phyloP scores from a whole-genome alignment of 2,113 vertebrate genomes.

The Chelonoidis abingdonii region DNA sequence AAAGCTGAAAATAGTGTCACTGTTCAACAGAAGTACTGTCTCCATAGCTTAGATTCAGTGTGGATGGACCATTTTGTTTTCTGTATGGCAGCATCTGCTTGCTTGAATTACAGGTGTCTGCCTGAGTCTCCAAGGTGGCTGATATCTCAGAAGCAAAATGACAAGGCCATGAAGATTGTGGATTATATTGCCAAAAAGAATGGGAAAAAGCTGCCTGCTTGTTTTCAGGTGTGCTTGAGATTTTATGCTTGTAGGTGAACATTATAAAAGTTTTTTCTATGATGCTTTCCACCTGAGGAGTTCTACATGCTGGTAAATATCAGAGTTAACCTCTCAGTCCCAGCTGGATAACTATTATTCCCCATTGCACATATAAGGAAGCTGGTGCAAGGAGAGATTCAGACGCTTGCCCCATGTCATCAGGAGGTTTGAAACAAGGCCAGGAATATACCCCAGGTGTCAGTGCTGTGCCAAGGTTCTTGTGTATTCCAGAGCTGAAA shows the following conservation, averaged over 20 bases:
- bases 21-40: background rate
- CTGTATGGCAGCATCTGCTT: background rate
- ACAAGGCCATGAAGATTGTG: slow-evolving; percentile 77
- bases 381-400: background rate
- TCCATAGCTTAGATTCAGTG: rapidly evolving
- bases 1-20: rapidly evolving
- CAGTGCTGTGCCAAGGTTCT: background rate
- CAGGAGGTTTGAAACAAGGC: background rate
- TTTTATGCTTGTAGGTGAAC: background rate
- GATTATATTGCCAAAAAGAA: slow-evolving; percentile 80
- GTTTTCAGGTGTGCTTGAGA: slow-evolving; percentile 73
- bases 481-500: background rate
- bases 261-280: background rate
- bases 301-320: background rate
- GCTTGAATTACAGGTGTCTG: slow-evolving; percentile 63
- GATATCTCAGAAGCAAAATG: slow-evolving; percentile 79
- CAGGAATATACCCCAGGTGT: background rate
- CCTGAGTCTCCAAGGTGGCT: slow-evolving; percentile 86
- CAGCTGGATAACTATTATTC: background rate
- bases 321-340: background rate
- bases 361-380: background rate
- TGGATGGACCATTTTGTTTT: background rate
- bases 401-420: background rate
- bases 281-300: background rate
- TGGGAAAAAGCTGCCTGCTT: slow-evolving; percentile 64